Base-by-base conservation (phyloP, 2,113 vertebrate species). In the Orthonyx spaldingii region DNA sequence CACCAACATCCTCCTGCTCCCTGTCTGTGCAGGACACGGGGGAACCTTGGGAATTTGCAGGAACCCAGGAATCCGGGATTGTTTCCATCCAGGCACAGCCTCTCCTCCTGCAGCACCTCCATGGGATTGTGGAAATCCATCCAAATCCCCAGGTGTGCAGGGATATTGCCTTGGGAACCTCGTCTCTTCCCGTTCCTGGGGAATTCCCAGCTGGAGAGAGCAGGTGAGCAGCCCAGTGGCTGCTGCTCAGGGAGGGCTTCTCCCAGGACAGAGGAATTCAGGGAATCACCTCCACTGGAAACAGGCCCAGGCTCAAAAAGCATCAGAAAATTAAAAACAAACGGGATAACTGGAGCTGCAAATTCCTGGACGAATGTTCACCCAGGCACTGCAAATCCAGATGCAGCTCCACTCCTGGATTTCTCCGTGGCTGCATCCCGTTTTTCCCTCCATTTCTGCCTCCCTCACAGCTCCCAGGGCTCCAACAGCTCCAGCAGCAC, bases 161-260 rank as follows among this genome's bases (percentile, higher is more conserved):
- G 37, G 76, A 20, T 41, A 26, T 55, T 87, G 55, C 9, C 37
- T 77, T 7, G 39, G 64, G 42, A 65, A 42, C 6, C 6, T 35
- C 7, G 0, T 28, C 28, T 59, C 30, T 87, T 75, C 47, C 39
- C 27, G 2, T 5, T 35, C 26, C 61, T 8, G 22, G 19, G 16
- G 65, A 77, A 68, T 52, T 39, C 2, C 0, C 47, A 39, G 65
- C 59, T 55, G 55, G 32, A 78, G 50, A 10, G 30, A 60, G 27
- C 71, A 15, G 1, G 2, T 11, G 55, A 60, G 20, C 1, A 0
- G 26, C 5, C 0, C 5, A 61, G 26, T 5, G 2, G 6, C 28
- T 24, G 59, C 53, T 71, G 64, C 72, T 39, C 35, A 11, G 60
- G 32, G 37, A 9, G 37, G 37, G 7, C 21, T 84, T 50, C 27